phyloP scores from a whole-genome alignment of 2,888 invertebrate genomes.

The Pyrgus malvae region DNA sequence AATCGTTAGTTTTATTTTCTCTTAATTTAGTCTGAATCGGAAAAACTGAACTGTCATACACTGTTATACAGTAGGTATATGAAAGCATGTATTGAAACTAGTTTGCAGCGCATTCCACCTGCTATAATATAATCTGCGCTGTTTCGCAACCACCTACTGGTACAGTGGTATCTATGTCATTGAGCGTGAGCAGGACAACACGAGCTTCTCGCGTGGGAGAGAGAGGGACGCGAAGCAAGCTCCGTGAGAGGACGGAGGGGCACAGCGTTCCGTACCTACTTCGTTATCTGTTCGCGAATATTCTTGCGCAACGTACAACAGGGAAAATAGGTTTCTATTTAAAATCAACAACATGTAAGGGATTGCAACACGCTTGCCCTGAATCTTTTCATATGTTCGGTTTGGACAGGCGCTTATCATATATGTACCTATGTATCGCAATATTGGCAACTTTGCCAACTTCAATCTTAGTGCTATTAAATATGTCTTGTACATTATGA shows the following conservation, averaged over 20 bases:
- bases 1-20: no score
- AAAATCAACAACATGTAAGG: slow-evolving; percentile 41
- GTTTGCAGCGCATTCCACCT: slow-evolving; percentile 79
- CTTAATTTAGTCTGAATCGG: no score
- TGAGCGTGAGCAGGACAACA: slow-evolving; percentile 52
- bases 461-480: background rate
- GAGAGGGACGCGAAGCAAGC: slow-evolving; percentile 59
- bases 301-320: slow-evolving; percentile 74
- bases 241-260: slow-evolving; percentile 77
- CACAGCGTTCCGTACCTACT: slow-evolving; percentile 57
- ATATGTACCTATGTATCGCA: slow-evolving; percentile 41
- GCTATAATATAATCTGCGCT: slow-evolving; percentile 78
- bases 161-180: slow-evolving; percentile 78
- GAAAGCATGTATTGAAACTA: slow-evolving; percentile 72
- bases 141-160: slow-evolving; percentile 75
- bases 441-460: slow-evolving; percentile 3
- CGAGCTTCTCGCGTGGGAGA: slow-evolving; percentile 37
- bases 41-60: no score
- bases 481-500: slow-evolving; percentile 33
- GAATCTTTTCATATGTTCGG: slow-evolving; percentile 32
- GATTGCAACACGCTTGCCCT: slow-evolving; percentile 37
- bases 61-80: no score
- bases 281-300: slow-evolving; percentile 79
- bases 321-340: slow-evolving; percentile 66
- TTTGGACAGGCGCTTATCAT: slow-evolving; percentile 36